These are phyloP conservation scores for Carassius auratus DNA, from an alignment of 2,113 vertebrate species.

Conservation along the genomic window DNA sequence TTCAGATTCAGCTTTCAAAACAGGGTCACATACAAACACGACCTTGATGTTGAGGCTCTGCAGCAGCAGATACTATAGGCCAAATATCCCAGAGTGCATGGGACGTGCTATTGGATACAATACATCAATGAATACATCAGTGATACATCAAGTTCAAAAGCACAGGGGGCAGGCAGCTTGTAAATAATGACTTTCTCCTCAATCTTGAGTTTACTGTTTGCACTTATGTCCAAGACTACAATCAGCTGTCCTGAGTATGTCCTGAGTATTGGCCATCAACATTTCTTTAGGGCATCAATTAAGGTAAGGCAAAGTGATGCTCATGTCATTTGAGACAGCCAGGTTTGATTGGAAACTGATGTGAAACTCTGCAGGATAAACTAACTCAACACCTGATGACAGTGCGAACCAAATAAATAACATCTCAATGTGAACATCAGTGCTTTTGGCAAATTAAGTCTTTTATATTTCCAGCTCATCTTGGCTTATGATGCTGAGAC, in stretches of 20 bases:
- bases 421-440: too few species aligned
- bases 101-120: not conserved
- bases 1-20: constrained; percentile 50
- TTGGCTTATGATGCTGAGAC: too few species aligned
- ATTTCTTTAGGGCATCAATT: constrained; percentile 13
- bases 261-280: not conserved
- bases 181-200: constrained; percentile 38
- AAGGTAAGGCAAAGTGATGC: not conserved
- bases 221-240: constrained; percentile 8
- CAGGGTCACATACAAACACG: constrained; percentile 47
- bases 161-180: constrained; percentile 11
- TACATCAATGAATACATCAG: not conserved
- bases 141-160: constrained; percentile 8
- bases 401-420: not conserved
- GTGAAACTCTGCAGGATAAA: not conserved
- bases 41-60: constrained; percentile 46
- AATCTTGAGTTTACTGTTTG: constrained; percentile 28
- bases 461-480: too few species aligned
- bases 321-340: not conserved
- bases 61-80: constrained; percentile 59
- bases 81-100: constrained; percentile 16
- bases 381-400: constrained; percentile 23
- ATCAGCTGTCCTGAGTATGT: constrained; percentile 26
- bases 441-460: too few species aligned
- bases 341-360: constrained; percentile 7